These are phyloP conservation scores for Unio delphinus DNA, from an alignment of 2,888 invertebrate species.

Conservation along the genomic window DNA sequence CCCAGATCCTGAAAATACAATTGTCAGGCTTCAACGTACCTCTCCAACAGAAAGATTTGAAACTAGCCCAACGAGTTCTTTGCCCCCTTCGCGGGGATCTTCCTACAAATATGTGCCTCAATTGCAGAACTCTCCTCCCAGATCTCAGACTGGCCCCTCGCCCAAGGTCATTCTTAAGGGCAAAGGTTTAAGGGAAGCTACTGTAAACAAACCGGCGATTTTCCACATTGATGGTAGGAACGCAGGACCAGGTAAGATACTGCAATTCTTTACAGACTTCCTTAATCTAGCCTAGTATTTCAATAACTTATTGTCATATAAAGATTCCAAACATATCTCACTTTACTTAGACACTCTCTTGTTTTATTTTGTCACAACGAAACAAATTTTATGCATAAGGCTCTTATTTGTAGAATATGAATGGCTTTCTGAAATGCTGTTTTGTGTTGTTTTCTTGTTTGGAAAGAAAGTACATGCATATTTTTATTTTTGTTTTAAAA, in stretches of 20 bases:
- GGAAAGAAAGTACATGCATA: too few species aligned
- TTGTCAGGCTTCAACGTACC: too few species aligned
- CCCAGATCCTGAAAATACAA: too few species aligned
- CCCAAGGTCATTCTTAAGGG: slow-evolving; percentile 57
- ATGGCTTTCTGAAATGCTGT: too few species aligned
- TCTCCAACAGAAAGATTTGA: background rate
- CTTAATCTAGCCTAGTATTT: background rate
- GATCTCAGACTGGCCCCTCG: slow-evolving; percentile 9
- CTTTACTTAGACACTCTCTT: too few species aligned
- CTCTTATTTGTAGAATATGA: too few species aligned
- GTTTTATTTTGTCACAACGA: too few species aligned
- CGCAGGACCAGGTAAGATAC: slow-evolving; percentile 45
- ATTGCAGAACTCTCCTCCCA: background rate
- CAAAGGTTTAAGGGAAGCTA: slow-evolving; percentile 55
- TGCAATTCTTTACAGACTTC: background rate
- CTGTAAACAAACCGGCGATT: slow-evolving; percentile 48
- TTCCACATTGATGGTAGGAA: slow-evolving; percentile 57
- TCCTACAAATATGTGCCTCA: background rate
- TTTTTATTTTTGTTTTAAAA: too few species aligned
- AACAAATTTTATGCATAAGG: too few species aligned
- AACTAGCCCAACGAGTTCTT: background rate
- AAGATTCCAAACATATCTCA: too few species aligned
- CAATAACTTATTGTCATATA: too few species aligned
- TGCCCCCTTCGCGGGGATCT: background rate
- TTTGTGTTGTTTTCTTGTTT: too few species aligned